Conservation (phyloP, 2,888 invertebrate species). For the Glyphotaelius pellucidus region DNA sequence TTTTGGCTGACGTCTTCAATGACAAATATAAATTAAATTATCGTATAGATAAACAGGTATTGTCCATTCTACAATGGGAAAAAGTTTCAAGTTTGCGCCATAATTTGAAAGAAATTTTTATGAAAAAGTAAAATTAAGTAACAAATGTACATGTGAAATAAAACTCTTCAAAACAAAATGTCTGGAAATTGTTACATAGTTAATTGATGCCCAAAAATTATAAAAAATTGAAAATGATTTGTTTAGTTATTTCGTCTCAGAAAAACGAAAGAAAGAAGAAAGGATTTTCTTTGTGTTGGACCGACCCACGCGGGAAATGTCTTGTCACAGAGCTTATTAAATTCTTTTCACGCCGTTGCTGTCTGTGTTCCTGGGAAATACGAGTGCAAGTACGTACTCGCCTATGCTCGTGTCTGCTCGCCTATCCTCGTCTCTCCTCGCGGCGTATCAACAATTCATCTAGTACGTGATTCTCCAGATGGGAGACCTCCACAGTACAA, state of each 20-base stretch:
- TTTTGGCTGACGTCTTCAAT: neutral
- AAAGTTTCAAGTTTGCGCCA: neutral
- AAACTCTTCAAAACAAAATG: no score
- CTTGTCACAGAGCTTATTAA: neutral
- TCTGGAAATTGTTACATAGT: no score
- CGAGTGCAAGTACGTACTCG: neutral
- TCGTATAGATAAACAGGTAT: no score
- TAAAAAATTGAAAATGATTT: no score
- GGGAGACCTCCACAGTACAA: conserved; percentile 9
- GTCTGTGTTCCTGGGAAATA: neutral
- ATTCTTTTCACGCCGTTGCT: neutral
- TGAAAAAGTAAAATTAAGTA: no score
- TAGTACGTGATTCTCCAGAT: conserved; percentile 9
- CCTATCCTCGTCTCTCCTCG: neutral
- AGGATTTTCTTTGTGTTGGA: neutral
- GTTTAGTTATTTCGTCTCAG: neutral
- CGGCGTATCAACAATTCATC: conserved; percentile 27
- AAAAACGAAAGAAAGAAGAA: neutral
- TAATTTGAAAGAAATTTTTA: no score
- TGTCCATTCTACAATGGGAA: neutral
- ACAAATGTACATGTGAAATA: no score
- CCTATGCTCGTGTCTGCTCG: neutral
- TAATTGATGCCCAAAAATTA: no score
- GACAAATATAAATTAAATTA: neutral
- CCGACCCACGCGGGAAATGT: neutral